phyloP scores from a whole-genome alignment of 2,888 invertebrate genomes.

The Lysandra coridon region DNA sequence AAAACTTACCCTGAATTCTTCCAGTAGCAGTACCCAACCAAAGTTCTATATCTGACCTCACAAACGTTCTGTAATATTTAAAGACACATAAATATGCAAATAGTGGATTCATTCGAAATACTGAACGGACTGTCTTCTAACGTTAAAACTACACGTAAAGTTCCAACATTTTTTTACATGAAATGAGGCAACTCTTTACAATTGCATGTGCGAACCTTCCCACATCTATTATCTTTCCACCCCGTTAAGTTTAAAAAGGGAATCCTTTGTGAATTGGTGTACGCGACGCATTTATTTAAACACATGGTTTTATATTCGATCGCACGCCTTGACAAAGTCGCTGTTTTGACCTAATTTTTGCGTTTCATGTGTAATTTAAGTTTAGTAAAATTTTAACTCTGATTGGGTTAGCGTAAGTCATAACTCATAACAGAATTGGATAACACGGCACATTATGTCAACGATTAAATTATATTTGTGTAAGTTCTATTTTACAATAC shows the following conservation, averaged over 20 bases:
- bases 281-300: conserved; percentile 25
- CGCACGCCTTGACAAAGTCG: neutral
- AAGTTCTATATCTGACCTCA: no score
- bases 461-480: neutral
- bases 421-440: neutral
- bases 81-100: conserved; percentile 10
- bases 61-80: no score
- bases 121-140: neutral
- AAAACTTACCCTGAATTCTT: no score
- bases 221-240: conserved; percentile 46
- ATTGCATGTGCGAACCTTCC: conserved; percentile 43
- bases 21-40: no score
- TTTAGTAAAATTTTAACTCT: no score
- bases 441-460: neutral
- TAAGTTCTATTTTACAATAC: neutral
- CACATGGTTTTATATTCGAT: conserved; percentile 26
- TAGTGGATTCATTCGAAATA: neutral
- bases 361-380: no score
- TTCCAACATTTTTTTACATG: conserved; percentile 10
- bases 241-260: conserved; percentile 41
- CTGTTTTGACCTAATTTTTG: no score
- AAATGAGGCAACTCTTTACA: conserved; percentile 41
- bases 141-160: conserved; percentile 11
- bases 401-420: neutral
- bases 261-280: conserved; percentile 34